Percentiles rank a stretch among this genome's conserved stretches.
phyloP scores from a whole-genome alignment of 2,888 invertebrate genomes.

The Tenthredo amoena region DNA sequence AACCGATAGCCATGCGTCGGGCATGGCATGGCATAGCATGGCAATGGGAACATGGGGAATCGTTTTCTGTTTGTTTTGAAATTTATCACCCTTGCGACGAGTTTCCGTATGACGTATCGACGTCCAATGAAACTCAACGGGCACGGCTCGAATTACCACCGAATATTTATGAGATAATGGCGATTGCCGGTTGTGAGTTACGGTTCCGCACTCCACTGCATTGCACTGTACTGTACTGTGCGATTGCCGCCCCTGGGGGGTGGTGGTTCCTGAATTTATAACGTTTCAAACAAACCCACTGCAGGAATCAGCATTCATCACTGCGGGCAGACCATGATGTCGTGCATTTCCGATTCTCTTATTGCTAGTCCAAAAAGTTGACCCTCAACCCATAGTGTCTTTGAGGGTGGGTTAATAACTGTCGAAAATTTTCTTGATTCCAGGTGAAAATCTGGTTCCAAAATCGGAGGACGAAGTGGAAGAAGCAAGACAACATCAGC shows the following conservation, averaged over 20 bases:
- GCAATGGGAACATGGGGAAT: neutral
- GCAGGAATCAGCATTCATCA: constrained; percentile 2
- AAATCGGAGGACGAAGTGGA: constrained; percentile 91
- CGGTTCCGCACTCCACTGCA: constrained; percentile 1
- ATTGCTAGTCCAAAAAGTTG: neutral
- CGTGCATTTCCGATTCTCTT: neutral
- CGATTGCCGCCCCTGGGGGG: neutral
- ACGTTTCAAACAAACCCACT: constrained; percentile 22
- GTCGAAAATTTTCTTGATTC: constrained; percentile 61
- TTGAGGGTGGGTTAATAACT: neutral
- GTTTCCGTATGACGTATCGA: constrained; percentile 26
- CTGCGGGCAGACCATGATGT: neutral
- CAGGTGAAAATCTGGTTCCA: constrained; percentile 97
- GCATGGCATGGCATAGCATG: neutral
- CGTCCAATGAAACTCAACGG: constrained; percentile 47
- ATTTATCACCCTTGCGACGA: constrained; percentile 39
- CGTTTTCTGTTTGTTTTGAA: constrained; percentile 39
- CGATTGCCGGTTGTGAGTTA: constrained; percentile 51
- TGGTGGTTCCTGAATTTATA: constrained; percentile 22
- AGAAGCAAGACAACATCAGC: constrained; percentile 95
- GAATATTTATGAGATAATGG: constrained; percentile 53
- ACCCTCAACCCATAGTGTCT: neutral
- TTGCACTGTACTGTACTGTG: constrained; percentile 4
- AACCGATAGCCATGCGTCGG: neutral
- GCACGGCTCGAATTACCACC: constrained; percentile 33